Evolutionary conservation across 2,888 invertebrate species (phyloP), one percentile per base, ranked within the genome.

Genomic region (Catonia carolina): DNA sequence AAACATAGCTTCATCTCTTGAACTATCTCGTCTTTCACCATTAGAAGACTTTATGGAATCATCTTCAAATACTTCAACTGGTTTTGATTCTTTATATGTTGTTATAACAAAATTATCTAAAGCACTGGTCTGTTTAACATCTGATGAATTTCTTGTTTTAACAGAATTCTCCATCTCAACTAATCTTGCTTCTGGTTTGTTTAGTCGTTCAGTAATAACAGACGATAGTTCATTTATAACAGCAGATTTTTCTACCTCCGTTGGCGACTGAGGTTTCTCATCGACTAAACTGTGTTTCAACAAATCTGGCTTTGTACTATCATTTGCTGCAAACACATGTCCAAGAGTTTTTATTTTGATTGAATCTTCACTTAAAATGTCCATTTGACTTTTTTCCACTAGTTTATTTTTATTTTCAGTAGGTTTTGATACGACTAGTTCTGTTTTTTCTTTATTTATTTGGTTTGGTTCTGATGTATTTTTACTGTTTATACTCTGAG

Each of bases 51-150:
- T 64, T 27, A 65, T 60, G 2, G 64, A 64, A 23, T 63, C 63
- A 14, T 64, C 62, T 41, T 62, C 62, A 33, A 64, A 62, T 18
- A 64, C 61, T 23, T 63, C 64, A 1, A 62, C 58, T 14, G 64
- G 63, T 53, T 62, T 64, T 1, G 61, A 45, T 7, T 63, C 62
- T 37, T 66, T 62, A 56, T 68, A 68, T 6, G 68, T 64, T 2
- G 64, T 64, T 15, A 68, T 67, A 14, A 62, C 64, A 58, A 68
- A 68, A 60, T 68, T 68, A 14, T 66, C 60, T 15, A 67, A 56
- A 31, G 61, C 63, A 39, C 27, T 27, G 8, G 27, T 8, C 8
- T 27, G 27, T 27, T 27, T 27, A 4, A 27, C 27, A 27, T 27
- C 27, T 4, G 8, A 4, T 8, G 8, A 27, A 27, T 27, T 27